These are phyloP conservation scores for Micropoecilia bifurca DNA, from an alignment of 2,797 vertebrate genomes.

Conservation along the genomic window DNA sequence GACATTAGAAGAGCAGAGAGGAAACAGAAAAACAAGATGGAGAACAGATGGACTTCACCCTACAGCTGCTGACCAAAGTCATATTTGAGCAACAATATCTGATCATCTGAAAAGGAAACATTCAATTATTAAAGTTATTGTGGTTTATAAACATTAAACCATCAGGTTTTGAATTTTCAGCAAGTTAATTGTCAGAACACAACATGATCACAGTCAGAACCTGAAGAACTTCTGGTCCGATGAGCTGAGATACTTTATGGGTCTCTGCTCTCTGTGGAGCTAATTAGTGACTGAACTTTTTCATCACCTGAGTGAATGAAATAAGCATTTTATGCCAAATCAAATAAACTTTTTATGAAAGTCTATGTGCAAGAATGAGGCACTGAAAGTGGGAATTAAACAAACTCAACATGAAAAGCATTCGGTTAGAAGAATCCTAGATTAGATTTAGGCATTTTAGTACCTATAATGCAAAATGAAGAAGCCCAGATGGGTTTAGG, in stretches of 20 bases:
- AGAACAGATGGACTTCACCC: neutral
- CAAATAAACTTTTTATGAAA: too few species aligned
- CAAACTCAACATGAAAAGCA: too few species aligned
- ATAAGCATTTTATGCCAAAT: too few species aligned
- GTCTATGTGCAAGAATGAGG: too few species aligned
- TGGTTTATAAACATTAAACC: neutral
- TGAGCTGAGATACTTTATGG: neutral
- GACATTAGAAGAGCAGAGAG: neutral
- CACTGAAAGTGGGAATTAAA: too few species aligned
- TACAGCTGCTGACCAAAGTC: neutral
- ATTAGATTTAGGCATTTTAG: too few species aligned
- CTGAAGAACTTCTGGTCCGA: neutral
- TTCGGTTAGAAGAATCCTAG: too few species aligned
- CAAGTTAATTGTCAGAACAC: too few species aligned
- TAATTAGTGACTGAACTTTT: neutral
- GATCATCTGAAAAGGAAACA: neutral
- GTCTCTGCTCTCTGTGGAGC: neutral
- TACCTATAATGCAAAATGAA: too few species aligned
- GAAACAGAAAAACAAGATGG: neutral
- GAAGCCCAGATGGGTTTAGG: too few species aligned
- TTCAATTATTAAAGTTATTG: neutral
- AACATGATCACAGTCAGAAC: neutral
- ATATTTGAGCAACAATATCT: neutral
- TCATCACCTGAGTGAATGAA: neutral
- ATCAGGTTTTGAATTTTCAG: too few species aligned